Conservation (phyloP, 1,140 invertebrate species). For the Physella acuta region DNA sequence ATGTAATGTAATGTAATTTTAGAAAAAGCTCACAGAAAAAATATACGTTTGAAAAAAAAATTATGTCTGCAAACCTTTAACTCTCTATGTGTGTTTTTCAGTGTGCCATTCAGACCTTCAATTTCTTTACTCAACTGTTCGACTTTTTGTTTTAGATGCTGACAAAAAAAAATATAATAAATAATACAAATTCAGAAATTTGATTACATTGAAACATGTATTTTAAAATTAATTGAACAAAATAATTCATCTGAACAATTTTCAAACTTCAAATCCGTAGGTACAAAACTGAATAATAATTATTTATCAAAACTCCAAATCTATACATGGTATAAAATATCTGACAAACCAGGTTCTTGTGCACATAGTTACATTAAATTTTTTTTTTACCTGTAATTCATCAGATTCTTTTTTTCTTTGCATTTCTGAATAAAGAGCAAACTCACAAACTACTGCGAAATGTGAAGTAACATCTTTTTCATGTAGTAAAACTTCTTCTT, state of each 20-base stretch:
- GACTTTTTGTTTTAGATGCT: not conserved
- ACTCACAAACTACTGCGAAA: conserved; percentile 27
- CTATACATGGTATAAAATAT: no score
- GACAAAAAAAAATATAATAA: not conserved
- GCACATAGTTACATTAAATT: no score
- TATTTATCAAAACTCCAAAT: no score
- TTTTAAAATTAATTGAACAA: no score
- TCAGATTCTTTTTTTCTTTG: not conserved
- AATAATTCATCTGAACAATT: no score
- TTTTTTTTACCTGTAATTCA: no score
- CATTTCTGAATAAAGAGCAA: not conserved
- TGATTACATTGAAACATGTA: not conserved
- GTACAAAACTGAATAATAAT: no score
- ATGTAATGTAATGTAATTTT: no score
- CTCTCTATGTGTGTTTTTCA: conserved; percentile 11
- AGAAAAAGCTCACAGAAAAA: no score
- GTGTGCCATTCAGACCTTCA: not conserved
- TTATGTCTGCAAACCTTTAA: conserved; percentile 10
- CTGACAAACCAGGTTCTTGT: no score
- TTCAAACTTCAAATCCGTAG: no score
- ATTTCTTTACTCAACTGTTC: not conserved
- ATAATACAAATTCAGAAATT: not conserved
- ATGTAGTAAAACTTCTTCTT: conserved; percentile 30
- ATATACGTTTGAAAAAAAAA: no score
- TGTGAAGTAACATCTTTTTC: conserved; percentile 31